Evolutionary conservation across 2,113 vertebrate species (phyloP).

Genomic region (Saccopteryx leptura): DNA sequence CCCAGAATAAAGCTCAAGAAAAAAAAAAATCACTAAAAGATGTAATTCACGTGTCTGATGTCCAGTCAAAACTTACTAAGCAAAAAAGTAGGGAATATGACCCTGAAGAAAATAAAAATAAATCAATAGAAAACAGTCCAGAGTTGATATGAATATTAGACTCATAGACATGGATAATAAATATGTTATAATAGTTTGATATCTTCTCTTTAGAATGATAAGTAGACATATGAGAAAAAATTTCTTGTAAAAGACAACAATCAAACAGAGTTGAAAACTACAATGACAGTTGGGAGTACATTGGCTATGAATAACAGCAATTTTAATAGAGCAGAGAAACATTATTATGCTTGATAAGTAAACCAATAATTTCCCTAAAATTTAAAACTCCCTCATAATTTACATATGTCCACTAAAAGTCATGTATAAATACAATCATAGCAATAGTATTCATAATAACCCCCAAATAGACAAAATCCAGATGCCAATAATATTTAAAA

Average conservation of each 20-base stretch:
- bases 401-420: not conserved
- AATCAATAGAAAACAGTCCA: not conserved
- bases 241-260: not conserved
- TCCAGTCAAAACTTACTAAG: not conserved
- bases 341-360: not conserved
- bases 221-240: not conserved
- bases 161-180: not conserved
- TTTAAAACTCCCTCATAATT: not conserved
- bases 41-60: not conserved
- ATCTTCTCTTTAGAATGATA: not conserved
- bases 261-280: not conserved
- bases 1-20: not conserved
- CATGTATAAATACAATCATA: not conserved
- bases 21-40: not conserved
- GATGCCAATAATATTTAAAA: not conserved
- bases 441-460: not conserved
- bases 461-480: not conserved
- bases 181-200: not conserved
- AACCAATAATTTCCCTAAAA: not conserved
- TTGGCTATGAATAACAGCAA: not conserved
- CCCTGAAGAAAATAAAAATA: not conserved
- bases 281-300: not conserved
- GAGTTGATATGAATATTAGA: not conserved
- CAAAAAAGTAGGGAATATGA: not conserved
- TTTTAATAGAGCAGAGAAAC: not conserved